phyloP scores from a whole-genome alignment of 2,888 invertebrate genomes.

The Odiellus spinosus region DNA sequence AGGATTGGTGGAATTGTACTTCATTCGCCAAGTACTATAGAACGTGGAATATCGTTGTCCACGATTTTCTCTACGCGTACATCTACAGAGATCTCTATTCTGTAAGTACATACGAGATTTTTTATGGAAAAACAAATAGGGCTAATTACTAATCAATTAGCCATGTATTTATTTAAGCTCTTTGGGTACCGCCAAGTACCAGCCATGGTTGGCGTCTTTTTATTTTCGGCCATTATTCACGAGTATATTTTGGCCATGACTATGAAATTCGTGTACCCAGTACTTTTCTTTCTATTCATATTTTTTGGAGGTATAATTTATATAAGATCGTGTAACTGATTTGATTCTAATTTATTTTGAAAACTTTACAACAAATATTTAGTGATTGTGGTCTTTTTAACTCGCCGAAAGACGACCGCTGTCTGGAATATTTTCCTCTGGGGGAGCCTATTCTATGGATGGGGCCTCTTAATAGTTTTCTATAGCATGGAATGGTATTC shows the following conservation, averaged over 20 bases:
- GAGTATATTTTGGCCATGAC: conserved; percentile 65
- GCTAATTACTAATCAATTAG: too few species aligned
- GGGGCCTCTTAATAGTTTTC: conserved; percentile 52
- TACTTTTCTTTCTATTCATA: conserved; percentile 60
- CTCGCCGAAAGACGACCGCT: conserved; percentile 31
- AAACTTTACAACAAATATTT: conserved; percentile 1
- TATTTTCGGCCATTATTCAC: conserved; percentile 70
- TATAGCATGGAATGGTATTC: conserved; percentile 79
- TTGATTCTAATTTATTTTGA: background rate
- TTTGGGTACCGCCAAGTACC: conserved; percentile 23
- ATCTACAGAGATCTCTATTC: conserved; percentile 52
- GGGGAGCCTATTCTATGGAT: conserved; percentile 60
- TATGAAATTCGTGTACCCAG: conserved; percentile 74
- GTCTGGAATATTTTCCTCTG: conserved; percentile 68
- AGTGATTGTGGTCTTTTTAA: conserved; percentile 34
- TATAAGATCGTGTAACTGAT: background rate
- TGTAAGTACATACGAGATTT: conserved; percentile 9
- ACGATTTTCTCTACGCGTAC: conserved; percentile 84
- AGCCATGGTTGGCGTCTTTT: conserved; percentile 44
- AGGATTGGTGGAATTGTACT: conserved; percentile 90
- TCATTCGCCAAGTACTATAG: conserved; percentile 69
- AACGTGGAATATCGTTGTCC: conserved; percentile 89
- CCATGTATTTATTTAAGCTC: conserved; percentile 1
- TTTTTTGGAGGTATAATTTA: conserved; percentile 42
- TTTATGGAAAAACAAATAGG: too few species aligned